These are phyloP conservation scores for Lepetodrilus schrolli DNA, from an alignment of 2,888 invertebrate species.

Conservation along the genomic window DNA sequence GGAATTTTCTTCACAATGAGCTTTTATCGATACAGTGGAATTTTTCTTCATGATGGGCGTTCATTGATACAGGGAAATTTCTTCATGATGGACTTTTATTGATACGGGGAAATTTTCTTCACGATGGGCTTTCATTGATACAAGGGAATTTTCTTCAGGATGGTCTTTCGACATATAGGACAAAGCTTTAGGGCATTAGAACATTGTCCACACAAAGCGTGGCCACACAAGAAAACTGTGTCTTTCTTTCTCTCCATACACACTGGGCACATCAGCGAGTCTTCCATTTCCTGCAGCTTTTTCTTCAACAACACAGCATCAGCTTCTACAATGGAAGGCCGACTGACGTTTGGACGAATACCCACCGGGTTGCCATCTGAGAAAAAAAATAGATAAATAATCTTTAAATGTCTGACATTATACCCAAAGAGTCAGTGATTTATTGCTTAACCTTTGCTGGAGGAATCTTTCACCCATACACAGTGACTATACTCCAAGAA, in stretches of 20 bases:
- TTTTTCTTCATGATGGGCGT: too few relatives aligned
- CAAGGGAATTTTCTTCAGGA: slow-evolving; percentile 83
- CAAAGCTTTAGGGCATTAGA: slow-evolving; percentile 87
- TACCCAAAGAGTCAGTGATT: too few relatives aligned
- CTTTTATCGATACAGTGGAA: too few relatives aligned
- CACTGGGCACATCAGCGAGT: slow-evolving; percentile 88
- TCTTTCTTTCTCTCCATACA: slow-evolving; percentile 90
- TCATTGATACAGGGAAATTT: too few relatives aligned
- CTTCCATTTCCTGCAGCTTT: slow-evolving; percentile 89
- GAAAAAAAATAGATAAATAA: neutral
- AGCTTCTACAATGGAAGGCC: neutral
- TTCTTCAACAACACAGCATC: slow-evolving; percentile 71
- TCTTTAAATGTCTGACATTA: neutral
- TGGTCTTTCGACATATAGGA: slow-evolving; percentile 89
- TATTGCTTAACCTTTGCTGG: too few relatives aligned
- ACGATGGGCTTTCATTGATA: slow-evolving; percentile 54
- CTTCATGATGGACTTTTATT: neutral
- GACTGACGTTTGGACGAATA: neutral
- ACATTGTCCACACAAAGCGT: slow-evolving; percentile 88
- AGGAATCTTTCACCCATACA: too few relatives aligned
- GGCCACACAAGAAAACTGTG: slow-evolving; percentile 91
- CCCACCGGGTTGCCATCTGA: slow-evolving; percentile 38
- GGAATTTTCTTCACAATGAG: slow-evolving; percentile 85
- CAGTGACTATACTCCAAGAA: too few relatives aligned
- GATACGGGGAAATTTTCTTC: neutral